Percentiles rank a stretch among this genome's conserved stretches.
Conservation (phyloP, 2,888 invertebrate species). For the Chironomus tentans region DNA sequence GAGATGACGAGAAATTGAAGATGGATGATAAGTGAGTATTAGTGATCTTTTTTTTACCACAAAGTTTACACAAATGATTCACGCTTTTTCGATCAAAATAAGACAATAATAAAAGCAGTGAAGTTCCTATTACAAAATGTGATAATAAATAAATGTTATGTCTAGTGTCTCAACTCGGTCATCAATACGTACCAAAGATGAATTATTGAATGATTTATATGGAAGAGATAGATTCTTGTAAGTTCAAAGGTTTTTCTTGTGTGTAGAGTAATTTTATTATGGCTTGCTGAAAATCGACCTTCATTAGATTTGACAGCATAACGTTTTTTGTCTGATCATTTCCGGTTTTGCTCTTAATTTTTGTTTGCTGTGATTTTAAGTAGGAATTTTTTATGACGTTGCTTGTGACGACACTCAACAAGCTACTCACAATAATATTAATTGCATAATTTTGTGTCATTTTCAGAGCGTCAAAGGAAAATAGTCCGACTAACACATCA, state of each 20-base stretch:
- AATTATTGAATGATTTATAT: conserved; percentile 11
- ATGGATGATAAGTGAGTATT: conserved; percentile 48
- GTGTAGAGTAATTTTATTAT: not conserved
- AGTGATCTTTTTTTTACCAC: not conserved
- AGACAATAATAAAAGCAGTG: no score
- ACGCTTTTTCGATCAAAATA: not conserved
- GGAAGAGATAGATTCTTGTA: conserved; percentile 13
- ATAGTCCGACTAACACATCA: not conserved
- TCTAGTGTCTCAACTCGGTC: conserved; percentile 8
- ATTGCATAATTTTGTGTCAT: not conserved
- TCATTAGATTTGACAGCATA: no score
- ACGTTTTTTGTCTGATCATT: no score
- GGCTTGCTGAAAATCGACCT: not conserved
- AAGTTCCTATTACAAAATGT: not conserved
- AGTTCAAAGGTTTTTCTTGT: not conserved
- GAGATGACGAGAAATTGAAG: conserved; percentile 42
- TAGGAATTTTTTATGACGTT: no score
- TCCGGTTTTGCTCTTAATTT: no score
- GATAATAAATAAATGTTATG: not conserved
- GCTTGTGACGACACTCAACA: no score
- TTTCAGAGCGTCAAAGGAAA: conserved; percentile 4
- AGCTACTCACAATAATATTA: no score
- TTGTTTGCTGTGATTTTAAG: no score
- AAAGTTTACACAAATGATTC: not conserved
- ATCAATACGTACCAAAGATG: not conserved